These are phyloP conservation scores for Alligator sinensis DNA, from an alignment of 2,113 vertebrate species.

Conservation along the genomic window DNA sequence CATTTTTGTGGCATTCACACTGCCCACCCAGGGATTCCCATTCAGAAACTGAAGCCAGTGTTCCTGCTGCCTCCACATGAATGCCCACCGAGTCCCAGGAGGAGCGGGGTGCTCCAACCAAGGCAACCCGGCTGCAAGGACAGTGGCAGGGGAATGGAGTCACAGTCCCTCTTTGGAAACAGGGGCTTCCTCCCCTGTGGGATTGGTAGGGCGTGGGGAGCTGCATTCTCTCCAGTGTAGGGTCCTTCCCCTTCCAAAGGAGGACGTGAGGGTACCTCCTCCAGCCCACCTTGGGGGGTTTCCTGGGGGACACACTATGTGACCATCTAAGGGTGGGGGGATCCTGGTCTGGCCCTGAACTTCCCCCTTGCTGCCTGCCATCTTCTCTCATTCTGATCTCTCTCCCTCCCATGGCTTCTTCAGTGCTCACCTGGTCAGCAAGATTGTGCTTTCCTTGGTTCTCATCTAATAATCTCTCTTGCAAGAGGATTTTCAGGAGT, in stretches of 20 bases:
- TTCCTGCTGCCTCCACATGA: background rate
- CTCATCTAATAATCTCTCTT: constrained; percentile 76
- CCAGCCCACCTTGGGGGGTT: background rate
- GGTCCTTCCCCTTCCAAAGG: no score
- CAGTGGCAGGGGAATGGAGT: background rate
- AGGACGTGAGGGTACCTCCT: background rate
- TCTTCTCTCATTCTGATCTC: background rate
- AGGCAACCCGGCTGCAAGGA: background rate
- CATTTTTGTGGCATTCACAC: background rate
- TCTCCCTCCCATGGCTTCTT: background rate
- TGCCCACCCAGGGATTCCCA: background rate
- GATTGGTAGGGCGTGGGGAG: background rate
- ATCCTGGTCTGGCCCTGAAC: background rate
- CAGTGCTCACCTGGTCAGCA: constrained; percentile 79
- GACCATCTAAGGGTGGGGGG: no score
- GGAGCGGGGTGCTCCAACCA: background rate
- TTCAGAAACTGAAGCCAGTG: background rate
- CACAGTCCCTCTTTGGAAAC: background rate
- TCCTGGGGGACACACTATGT: no score
- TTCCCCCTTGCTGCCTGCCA: background rate
- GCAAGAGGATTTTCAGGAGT: constrained; percentile 77
- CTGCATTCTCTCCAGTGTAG: background rate
- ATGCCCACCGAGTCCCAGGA: background rate
- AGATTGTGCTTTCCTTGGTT: constrained; percentile 51
- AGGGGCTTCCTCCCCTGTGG: background rate